phyloP scores from a whole-genome alignment of 1,140 invertebrate genomes.

The Ptiloglossa arizonensis region DNA sequence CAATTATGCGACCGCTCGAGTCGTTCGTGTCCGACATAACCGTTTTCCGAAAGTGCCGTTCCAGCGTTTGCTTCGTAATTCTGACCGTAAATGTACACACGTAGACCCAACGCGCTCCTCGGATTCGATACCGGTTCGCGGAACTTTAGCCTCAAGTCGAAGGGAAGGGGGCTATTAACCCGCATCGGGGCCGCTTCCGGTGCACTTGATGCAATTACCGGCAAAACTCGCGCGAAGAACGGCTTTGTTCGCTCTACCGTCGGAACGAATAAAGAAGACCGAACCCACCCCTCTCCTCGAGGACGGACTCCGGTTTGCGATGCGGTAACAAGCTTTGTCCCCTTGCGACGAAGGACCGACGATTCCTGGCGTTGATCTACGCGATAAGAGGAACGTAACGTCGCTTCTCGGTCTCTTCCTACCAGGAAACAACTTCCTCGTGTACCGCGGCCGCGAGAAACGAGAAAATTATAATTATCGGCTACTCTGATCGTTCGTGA shows the following conservation, averaged over 20 bases:
- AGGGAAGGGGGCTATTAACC: constrained; percentile 31
- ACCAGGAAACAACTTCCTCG: no score
- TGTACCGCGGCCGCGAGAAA: no score
- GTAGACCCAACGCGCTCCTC: constrained; percentile 22
- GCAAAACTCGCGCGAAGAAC: constrained; percentile 35
- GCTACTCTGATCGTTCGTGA: no score
- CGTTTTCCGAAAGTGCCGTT: constrained; percentile 52
- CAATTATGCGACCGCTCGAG: constrained; percentile 60
- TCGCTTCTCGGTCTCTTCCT: background rate
- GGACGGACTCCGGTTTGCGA: background rate
- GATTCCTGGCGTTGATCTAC: background rate
- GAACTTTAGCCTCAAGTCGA: constrained; percentile 21
- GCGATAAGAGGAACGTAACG: background rate
- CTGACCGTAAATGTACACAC: constrained; percentile 17
- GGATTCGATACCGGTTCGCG: constrained; percentile 35
- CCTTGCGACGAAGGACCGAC: background rate
- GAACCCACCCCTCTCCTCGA: no score
- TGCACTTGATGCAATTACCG: constrained; percentile 33
- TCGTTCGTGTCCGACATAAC: constrained; percentile 45
- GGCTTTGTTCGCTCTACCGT: background rate
- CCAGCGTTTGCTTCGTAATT: constrained; percentile 35
- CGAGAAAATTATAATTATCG: no score
- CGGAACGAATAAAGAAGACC: constrained; percentile 22
- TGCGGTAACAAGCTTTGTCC: background rate
- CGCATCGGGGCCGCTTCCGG: constrained; percentile 23